Percentiles rank a stretch among this genome's conserved stretches.
Evolutionary conservation across 2,888 invertebrate species (phyloP).

Genomic region (Hofmannophila pseudospretella): DNA sequence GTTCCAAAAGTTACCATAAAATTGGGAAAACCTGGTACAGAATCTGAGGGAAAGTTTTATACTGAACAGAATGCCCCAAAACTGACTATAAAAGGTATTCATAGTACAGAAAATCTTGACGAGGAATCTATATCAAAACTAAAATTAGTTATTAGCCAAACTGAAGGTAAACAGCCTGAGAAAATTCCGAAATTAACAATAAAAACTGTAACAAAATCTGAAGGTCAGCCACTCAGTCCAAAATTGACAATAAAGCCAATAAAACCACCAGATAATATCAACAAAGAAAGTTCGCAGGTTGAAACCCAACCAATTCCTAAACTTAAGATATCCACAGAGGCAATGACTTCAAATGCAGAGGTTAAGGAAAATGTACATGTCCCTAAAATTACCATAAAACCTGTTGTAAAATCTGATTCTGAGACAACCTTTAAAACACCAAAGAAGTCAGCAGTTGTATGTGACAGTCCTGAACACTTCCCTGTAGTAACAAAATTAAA

Average conservation of each 20-base stretch:
- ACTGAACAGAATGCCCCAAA: constrained; percentile 67
- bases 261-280: constrained; percentile 47
- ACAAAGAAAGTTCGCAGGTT: constrained; percentile 31
- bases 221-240: constrained; percentile 62
- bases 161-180: constrained; percentile 51
- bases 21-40: constrained; percentile 64
- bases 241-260: constrained; percentile 71
- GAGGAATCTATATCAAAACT: constrained; percentile 52
- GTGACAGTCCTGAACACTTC: constrained; percentile 53
- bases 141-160: constrained; percentile 57
- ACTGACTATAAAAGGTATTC: constrained; percentile 61
- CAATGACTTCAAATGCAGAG: constrained; percentile 37
- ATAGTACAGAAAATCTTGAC: constrained; percentile 50
- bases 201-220: constrained; percentile 55
- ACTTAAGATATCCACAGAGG: constrained; percentile 45
- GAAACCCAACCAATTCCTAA: constrained; percentile 36
- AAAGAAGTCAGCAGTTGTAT: constrained; percentile 34
- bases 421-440: constrained; percentile 37
- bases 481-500: constrained; percentile 65
- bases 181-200: constrained; percentile 69
- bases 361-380: constrained; percentile 61
- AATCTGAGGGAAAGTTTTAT: constrained; percentile 64
- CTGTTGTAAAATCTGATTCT: constrained; percentile 49
- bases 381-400: constrained; percentile 79
- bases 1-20: constrained; percentile 72